Evolutionary conservation across 2,113 vertebrate species (phyloP).

Genomic region (Lepisosteus osseus): DNA sequence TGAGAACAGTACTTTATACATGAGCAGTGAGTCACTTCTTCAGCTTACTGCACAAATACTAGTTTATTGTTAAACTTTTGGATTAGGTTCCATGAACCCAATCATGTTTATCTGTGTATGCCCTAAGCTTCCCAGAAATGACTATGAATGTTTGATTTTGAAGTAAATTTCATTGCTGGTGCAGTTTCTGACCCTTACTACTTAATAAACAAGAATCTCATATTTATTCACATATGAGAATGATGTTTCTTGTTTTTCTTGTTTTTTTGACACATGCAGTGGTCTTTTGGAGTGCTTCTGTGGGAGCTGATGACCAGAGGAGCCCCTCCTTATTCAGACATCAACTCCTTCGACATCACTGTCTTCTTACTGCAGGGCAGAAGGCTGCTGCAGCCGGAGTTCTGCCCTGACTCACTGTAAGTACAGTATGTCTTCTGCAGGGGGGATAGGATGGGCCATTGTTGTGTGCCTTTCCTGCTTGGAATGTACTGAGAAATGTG

Average conservation of each 20-base stretch:
- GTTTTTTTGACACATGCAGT: conserved; percentile 42
- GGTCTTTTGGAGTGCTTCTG: conserved; percentile 89
- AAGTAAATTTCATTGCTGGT: no score
- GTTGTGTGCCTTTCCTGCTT: neutral
- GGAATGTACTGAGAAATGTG: neutral
- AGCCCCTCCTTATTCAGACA: conserved; percentile 93
- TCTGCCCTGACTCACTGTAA: conserved; percentile 94
- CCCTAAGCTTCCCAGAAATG: no score
- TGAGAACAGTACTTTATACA: no score
- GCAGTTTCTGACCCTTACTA: no score
- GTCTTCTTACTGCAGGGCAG: conserved; percentile 92
- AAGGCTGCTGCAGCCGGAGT: conserved; percentile 92
- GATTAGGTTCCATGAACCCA: no score
- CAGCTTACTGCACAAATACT: no score
- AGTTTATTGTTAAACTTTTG: no score
- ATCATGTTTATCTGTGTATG: no score
- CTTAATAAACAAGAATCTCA: no score
- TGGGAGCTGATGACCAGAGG: conserved; percentile 98
- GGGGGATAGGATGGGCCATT: neutral
- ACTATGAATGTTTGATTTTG: no score
- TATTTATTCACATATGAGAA: neutral
- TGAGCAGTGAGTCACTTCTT: no score
- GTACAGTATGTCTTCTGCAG: conserved; percentile 38
- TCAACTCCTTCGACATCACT: conserved; percentile 97
- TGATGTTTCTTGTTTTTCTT: conserved; percentile 19